These are phyloP conservation scores for Heterohyrax brucei DNA, from an alignment of 2,797 vertebrate genomes.

Conservation along the genomic window DNA sequence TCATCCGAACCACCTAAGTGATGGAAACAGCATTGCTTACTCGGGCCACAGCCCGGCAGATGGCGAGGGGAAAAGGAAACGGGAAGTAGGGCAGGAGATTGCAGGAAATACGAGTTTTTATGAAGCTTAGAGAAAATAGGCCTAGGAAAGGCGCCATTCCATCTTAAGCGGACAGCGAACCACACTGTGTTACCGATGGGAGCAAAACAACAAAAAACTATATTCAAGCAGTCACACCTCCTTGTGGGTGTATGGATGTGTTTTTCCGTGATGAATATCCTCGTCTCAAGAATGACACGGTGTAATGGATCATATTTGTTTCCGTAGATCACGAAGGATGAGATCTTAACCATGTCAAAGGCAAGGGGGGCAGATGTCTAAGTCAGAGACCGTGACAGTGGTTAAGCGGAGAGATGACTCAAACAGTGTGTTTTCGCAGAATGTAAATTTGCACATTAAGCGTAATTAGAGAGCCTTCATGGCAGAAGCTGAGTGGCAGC, in stretches of 20 bases:
- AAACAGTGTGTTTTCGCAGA: background rate
- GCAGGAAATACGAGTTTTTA: conserved; percentile 70
- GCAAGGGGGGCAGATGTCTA: background rate
- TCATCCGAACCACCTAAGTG: background rate
- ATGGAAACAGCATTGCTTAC: background rate
- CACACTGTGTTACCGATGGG: background rate
- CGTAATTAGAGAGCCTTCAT: background rate
- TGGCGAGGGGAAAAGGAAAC: conserved; percentile 21
- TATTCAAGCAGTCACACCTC: background rate
- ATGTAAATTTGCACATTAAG: background rate
- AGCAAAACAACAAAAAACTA: background rate
- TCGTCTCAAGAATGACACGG: background rate
- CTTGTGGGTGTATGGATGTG: background rate
- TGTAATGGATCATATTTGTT: background rate
- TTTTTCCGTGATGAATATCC: background rate
- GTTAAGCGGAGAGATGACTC: background rate
- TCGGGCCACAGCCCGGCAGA: background rate
- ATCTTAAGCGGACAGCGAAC: background rate
- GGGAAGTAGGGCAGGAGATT: conserved; percentile 71
- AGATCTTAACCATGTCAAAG: conserved; percentile 12
- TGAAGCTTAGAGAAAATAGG: conserved; percentile 36
- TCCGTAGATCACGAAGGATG: conserved; percentile 11
- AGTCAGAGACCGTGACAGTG: background rate
- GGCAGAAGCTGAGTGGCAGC: background rate
- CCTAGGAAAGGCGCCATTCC: conserved; percentile 36